These are phyloP conservation scores for Dendrocincla fuliginosa DNA, from an alignment of 2,797 vertebrate species.

Conservation along the genomic window DNA sequence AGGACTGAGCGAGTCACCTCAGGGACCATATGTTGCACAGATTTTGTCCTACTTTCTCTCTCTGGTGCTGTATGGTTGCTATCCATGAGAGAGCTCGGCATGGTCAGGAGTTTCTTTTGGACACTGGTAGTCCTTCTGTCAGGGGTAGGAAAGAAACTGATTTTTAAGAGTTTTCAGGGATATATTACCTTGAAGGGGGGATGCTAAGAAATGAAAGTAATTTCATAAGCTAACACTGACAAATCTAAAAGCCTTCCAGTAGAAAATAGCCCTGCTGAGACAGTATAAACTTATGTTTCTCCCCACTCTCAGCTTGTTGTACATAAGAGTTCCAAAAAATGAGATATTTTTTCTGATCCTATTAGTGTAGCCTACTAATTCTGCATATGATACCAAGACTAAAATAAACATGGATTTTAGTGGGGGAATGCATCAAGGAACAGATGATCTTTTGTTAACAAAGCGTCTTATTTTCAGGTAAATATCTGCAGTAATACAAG, in stretches of 20 bases:
- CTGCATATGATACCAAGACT: neutral
- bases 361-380: neutral
- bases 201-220: neutral
- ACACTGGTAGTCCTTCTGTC: neutral
- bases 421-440: neutral
- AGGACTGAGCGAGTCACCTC: rapidly evolving
- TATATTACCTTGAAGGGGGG: neutral
- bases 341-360: neutral
- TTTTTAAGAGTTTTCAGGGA: neutral
- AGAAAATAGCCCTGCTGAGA: neutral
- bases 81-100: neutral
- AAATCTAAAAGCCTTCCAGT: neutral
- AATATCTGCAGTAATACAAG: neutral
- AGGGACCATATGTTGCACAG: neutral
- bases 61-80: neutral
- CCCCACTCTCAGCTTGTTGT: neutral
- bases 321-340: neutral
- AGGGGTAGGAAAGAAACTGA: neutral
- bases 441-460: neutral
- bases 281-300: neutral
- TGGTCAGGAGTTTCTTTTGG: neutral
- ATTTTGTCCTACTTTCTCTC: neutral
- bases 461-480: neutral
- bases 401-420: neutral
- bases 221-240: neutral